Conservation (phyloP, 2,113 vertebrate genomes). For the Cynoglossus semilaevis region DNA sequence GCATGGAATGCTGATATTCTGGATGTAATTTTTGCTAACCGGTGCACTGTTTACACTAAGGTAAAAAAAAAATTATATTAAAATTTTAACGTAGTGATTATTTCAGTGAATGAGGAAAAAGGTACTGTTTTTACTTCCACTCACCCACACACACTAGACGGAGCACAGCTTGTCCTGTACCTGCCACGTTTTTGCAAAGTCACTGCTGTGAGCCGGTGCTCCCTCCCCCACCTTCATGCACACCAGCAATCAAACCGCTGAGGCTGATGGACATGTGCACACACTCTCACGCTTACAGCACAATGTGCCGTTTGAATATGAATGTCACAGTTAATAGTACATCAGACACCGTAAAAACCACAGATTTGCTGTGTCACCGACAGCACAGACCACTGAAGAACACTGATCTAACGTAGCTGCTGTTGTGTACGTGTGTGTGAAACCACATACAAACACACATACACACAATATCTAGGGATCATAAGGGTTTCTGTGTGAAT, state of each 20-base stretch:
- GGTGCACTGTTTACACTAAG: no score
- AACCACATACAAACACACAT: neutral
- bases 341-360: constrained; percentile 13
- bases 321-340: constrained; percentile 21
- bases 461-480: neutral
- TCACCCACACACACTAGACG: constrained; percentile 41
- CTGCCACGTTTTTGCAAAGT: constrained; percentile 68
- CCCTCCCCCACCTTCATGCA: constrained; percentile 51
- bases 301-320: constrained; percentile 17
- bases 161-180: constrained; percentile 63
- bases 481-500: constrained; percentile 1
- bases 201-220: constrained; percentile 60
- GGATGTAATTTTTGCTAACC: no score
- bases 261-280: constrained; percentile 24
- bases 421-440: neutral
- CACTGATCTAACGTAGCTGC: no score
- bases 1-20: no score
- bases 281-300: neutral
- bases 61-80: no score
- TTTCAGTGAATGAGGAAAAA: constrained; percentile 9
- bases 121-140: constrained; percentile 37
- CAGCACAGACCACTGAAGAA: neutral
- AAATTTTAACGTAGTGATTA: no score
- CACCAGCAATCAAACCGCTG: constrained; percentile 44
- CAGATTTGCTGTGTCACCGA: neutral